Evolutionary conservation across 2,113 vertebrate species (phyloP), one percentile per base, ranked within the genome.

Genomic region (Bambusicola thoracicus): DNA sequence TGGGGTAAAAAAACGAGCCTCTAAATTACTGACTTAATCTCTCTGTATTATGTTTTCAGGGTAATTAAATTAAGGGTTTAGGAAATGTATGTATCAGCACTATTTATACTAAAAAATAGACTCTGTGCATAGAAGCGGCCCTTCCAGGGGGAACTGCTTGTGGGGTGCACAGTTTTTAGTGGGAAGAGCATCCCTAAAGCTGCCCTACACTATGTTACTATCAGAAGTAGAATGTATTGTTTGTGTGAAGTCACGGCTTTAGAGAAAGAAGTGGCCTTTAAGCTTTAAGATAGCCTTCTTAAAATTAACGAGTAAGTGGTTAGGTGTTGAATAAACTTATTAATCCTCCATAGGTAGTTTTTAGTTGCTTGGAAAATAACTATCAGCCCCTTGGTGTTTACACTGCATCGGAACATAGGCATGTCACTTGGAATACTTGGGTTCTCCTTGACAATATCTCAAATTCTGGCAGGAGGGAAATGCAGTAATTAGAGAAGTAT

Each of bases 241-340:
- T 68, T 79, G 87, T 92, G 87, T 94, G 84, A 78, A 89, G 75
- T 84, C 34, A 48, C 53, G 89, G 48, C 65, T 91, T 89, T 94
- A 96, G 91, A 92, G 93, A 91, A 82, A 86, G 61, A 83, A 89
- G 36, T 73, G 94, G 92, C 95, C 95, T 96, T 81, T 90, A 94
- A 97, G 97, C 96, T 97, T 97, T 97, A 94, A 97, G 74, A 40
- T 96, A 95, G 94, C 91, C 82, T 92, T 70, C 70, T 92, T 97
- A 78, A 91, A 94, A 74, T 93, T 90, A 95, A 91, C 14, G 40
- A 94, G 68, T 96, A 93, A 89, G 14, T 87, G 80, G 67, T 9
- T 95, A 91, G 81, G 85, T 94, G 73, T 85, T 73, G 74, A 96
- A 68, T 95, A 90, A 91, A 63, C 72, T 77, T 94, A 94, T 5